Percentiles rank a stretch among this genome's conserved stretches.
Conservation (phyloP, 2,113 vertebrate genomes). For the Bubo blakistoni region DNA sequence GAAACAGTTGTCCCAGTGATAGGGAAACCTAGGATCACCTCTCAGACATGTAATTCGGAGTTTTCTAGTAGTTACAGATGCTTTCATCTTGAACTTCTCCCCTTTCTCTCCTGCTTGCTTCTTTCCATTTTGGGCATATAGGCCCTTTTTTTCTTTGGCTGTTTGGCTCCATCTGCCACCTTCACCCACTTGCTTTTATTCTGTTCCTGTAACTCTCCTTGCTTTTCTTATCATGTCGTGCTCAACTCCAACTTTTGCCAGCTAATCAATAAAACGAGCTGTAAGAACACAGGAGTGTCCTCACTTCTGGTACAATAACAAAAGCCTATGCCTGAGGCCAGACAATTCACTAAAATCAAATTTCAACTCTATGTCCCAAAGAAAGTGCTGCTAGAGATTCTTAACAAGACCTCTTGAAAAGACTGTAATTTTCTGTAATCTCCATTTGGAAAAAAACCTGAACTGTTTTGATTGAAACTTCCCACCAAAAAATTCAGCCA, state of each 20-base stretch:
- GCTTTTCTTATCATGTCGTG: neutral
- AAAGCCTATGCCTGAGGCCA: neutral
- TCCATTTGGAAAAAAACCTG: neutral
- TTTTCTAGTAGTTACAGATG: neutral
- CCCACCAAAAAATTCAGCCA: neutral
- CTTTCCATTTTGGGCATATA: neutral
- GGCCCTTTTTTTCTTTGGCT: neutral
- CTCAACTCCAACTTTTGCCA: neutral
- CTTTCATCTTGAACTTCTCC: neutral
- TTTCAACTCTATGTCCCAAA: neutral
- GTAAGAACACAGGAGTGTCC: neutral
- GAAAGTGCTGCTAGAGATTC: neutral
- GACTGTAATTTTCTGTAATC: neutral
- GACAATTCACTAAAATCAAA: neutral
- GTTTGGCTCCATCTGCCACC: neutral
- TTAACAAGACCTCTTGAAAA: neutral
- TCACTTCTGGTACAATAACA: neutral
- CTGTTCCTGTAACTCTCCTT: neutral
- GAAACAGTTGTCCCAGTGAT: neutral
- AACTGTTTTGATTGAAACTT: neutral
- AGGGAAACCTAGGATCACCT: neutral
- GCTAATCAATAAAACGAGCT: neutral
- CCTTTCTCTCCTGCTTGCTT: neutral
- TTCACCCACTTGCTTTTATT: neutral
- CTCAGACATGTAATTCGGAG: neutral